phyloP scores from a whole-genome alignment of 2,888 invertebrate species.

The Ectobius pallidus region DNA sequence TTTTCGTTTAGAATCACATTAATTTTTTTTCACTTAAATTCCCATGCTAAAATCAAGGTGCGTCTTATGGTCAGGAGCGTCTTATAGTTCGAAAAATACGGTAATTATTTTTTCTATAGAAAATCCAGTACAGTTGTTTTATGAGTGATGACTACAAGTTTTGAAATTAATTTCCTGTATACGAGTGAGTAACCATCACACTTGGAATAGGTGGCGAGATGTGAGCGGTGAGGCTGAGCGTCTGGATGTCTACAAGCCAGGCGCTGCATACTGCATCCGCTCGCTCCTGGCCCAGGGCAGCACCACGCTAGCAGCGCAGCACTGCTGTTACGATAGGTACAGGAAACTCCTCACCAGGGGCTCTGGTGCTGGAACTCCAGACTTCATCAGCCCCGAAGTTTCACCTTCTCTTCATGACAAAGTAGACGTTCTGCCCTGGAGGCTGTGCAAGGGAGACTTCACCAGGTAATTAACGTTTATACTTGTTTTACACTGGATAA shows the following conservation, averaged over 20 bases:
- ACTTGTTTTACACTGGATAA: too few species aligned
- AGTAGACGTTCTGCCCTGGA: neutral
- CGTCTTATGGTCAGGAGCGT: too few species aligned
- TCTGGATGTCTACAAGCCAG: constrained; percentile 6
- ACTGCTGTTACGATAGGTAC: constrained; percentile 14
- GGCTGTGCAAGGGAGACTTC: constrained; percentile 2
- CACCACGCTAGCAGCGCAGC: constrained; percentile 8
- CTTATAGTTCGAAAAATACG: too few species aligned
- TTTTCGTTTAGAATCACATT: too few species aligned
- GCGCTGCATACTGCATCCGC: constrained; percentile 4
- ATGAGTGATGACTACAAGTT: too few species aligned
- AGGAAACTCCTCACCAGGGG: neutral
- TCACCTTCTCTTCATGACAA: neutral
- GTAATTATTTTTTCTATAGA: too few species aligned
- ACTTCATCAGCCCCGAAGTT: constrained; percentile 6
- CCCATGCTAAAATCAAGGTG: too few species aligned
- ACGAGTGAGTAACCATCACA: too few species aligned
- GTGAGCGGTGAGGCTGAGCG: constrained; percentile 10
- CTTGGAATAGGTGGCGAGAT: constrained; percentile 10
- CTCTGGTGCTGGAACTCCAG: constrained; percentile 11
- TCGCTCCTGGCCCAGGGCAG: neutral
- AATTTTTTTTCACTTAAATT: too few species aligned
- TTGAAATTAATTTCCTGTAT: too few species aligned
- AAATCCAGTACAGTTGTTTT: too few species aligned
- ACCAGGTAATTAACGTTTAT: neutral